Evolutionary conservation across 2,113 vertebrate species (phyloP).

Genomic region (Nasalis larvatus): DNA sequence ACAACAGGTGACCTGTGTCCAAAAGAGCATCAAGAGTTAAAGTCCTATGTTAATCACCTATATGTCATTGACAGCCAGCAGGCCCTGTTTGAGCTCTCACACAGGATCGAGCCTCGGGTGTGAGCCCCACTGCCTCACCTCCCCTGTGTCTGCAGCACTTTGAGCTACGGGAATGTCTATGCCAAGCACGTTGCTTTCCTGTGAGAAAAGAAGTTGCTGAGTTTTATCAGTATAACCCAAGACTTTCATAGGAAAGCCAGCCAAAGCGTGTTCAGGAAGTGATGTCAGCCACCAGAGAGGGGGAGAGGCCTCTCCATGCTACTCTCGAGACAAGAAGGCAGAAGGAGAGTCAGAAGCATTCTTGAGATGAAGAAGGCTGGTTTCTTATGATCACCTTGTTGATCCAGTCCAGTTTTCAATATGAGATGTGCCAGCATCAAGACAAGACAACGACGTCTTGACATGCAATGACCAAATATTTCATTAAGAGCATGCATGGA

Average conservation of each 20-base stretch:
- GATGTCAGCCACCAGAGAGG: conserved; percentile 24
- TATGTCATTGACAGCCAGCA: conserved; percentile 98
- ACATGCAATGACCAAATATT: conserved; percentile 38
- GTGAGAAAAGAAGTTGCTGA: conserved; percentile 83
- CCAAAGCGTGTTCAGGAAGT: conserved; percentile 67
- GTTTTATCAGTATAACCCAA: conserved; percentile 87
- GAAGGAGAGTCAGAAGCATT: neutral
- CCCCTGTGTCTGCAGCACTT: conserved; percentile 77
- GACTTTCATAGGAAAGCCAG: conserved; percentile 60
- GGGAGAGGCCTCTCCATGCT: neutral
- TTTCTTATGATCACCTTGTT: conserved; percentile 66
- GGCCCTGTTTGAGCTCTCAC: conserved; percentile 96
- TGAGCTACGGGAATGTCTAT: conserved; percentile 78
- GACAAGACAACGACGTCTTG: neutral
- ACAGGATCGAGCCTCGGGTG: conserved; percentile 94
- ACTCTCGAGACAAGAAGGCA: neutral
- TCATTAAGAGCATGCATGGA: neutral
- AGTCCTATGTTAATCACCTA: conserved; percentile 91
- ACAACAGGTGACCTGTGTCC: conserved; percentile 90
- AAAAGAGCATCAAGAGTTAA: conserved; percentile 94
- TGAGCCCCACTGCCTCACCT: conserved; percentile 75
- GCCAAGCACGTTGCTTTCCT: conserved; percentile 83
- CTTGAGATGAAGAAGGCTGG: conserved; percentile 67
- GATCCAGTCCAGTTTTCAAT: conserved; percentile 71
- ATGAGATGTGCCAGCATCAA: conserved; percentile 55